These are phyloP conservation scores for Meriones unguiculatus DNA, from an alignment of 2,113 vertebrate genomes.

Conservation along the genomic window DNA sequence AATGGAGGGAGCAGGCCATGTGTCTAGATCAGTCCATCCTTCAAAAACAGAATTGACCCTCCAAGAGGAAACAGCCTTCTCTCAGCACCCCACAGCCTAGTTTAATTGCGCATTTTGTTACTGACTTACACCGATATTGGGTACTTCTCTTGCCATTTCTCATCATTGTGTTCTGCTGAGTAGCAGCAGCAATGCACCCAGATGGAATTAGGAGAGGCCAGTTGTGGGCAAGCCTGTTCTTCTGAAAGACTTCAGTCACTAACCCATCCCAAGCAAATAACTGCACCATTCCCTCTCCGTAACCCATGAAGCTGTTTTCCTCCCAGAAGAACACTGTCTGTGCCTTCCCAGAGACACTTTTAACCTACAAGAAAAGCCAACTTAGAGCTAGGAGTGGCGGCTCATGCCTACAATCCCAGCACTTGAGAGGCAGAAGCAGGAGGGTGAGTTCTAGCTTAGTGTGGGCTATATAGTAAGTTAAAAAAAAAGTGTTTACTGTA, in stretches of 20 bases:
- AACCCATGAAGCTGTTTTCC: background rate
- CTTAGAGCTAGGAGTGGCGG: background rate
- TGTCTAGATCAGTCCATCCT: background rate
- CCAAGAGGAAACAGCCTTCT: conserved; percentile 26
- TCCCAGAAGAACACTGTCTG: background rate
- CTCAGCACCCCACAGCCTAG: background rate
- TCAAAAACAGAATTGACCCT: background rate
- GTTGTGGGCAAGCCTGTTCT: background rate
- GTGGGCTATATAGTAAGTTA: background rate
- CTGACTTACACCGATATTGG: conserved; percentile 31
- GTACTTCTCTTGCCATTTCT: background rate
- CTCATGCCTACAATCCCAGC: background rate
- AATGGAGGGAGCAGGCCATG: background rate
- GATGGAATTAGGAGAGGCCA: background rate
- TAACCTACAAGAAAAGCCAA: background rate
- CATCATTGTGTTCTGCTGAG: background rate
- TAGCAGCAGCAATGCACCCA: background rate
- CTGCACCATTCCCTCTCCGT: background rate
- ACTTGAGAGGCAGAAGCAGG: background rate
- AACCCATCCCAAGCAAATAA: background rate
- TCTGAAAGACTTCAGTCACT: background rate
- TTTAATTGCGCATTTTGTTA: conserved; percentile 37
- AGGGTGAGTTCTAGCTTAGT: background rate
- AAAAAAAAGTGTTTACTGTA: background rate
- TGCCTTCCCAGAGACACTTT: background rate